These are phyloP conservation scores for Stictonetta naevosa DNA, from an alignment of 2,113 vertebrate genomes.

Conservation along the genomic window DNA sequence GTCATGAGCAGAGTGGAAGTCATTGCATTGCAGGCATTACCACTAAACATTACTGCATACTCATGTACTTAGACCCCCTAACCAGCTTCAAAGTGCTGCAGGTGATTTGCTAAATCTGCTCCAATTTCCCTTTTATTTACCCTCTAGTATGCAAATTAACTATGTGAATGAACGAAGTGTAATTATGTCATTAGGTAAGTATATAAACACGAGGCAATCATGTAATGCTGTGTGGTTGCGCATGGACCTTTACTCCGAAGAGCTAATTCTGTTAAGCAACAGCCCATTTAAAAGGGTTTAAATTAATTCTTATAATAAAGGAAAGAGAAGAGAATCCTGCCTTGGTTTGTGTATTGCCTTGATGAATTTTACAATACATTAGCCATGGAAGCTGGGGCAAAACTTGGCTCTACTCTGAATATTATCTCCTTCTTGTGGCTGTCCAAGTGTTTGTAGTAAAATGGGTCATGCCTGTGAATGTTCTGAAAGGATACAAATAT, in stretches of 20 bases:
- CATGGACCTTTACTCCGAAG: conserved; percentile 23
- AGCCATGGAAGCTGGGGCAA: neutral
- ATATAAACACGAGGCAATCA: conserved; percentile 33
- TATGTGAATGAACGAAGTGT: conserved; percentile 22
- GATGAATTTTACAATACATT: neutral
- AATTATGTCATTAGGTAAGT: conserved; percentile 62
- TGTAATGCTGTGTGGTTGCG: conserved; percentile 26
- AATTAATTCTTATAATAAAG: neutral
- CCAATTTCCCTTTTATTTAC: conserved; percentile 65
- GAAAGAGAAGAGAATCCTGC: neutral
- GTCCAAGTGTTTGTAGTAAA: neutral
- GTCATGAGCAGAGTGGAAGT: neutral
- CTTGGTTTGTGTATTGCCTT: neutral
- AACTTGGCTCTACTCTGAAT: neutral
- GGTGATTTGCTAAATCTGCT: conserved; percentile 53
- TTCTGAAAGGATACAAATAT: conserved; percentile 16
- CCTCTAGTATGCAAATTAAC: conserved; percentile 59
- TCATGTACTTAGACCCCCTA: neutral
- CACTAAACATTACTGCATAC: neutral
- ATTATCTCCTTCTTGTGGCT: neutral
- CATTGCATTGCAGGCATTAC: neutral
- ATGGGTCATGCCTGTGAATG: conserved; percentile 31
- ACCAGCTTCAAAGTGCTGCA: conserved; percentile 11
- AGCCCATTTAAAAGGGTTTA: conserved; percentile 21
- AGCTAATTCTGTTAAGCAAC: conserved; percentile 12